Evolutionary conservation across 2,113 vertebrate genomes (phyloP).

Genomic region (Cephalophus harveyi): DNA sequence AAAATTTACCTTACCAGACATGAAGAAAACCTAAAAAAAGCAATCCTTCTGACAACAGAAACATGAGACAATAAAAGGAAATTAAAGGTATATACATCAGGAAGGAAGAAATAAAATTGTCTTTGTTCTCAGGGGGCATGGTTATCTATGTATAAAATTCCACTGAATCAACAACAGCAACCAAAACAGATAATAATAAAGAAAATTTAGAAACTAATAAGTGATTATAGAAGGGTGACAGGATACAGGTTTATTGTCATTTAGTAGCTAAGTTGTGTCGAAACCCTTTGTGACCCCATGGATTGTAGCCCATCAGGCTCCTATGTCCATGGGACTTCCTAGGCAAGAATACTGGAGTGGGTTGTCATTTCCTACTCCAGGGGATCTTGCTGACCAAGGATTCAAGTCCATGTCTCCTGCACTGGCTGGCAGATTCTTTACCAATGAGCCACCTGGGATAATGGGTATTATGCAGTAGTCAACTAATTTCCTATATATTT

Average conservation of each 20-base stretch:
- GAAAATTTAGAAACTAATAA: not conserved
- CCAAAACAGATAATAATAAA: not conserved
- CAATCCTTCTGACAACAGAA: not conserved
- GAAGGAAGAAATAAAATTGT: not conserved
- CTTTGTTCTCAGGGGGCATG: not conserved
- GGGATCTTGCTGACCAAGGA: not conserved
- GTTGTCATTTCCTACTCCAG: not conserved
- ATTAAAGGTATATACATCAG: not conserved
- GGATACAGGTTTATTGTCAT: not conserved
- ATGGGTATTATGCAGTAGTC: not conserved
- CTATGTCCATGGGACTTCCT: not conserved
- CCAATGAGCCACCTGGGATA: not conserved
- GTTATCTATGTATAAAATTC: not conserved
- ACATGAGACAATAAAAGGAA: not conserved
- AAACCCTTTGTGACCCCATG: not conserved
- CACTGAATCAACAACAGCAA: not conserved
- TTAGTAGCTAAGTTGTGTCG: not conserved
- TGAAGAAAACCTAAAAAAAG: not conserved
- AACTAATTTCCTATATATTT: not conserved
- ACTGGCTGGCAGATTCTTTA: not conserved
- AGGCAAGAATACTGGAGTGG: not conserved
- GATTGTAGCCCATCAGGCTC: not conserved
- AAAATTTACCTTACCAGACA: not conserved
- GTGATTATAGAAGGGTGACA: not conserved
- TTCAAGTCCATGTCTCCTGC: not conserved